These are phyloP conservation scores for Phaetusa simplex DNA, from an alignment of 2,113 vertebrate genomes.

Conservation along the genomic window DNA sequence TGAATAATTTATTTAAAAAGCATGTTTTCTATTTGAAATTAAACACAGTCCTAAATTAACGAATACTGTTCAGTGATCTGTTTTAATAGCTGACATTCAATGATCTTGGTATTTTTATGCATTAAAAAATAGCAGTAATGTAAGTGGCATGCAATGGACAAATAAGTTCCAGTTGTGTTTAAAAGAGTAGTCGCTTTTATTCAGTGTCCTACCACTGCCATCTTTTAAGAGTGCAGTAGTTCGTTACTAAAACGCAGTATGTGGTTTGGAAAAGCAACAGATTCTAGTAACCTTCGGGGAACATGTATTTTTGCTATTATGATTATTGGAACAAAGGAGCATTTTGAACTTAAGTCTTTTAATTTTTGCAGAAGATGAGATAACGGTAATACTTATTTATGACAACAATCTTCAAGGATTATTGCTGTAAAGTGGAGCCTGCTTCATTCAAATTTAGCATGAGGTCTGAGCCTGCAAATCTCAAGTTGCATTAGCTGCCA, in stretches of 20 bases:
- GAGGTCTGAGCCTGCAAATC: not conserved
- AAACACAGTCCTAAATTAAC: conserved; percentile 63
- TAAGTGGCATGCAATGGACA: conserved; percentile 65
- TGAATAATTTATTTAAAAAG: conserved; percentile 73
- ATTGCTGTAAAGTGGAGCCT: not conserved
- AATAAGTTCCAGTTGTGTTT: conserved; percentile 59
- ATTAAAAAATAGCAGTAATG: conserved; percentile 53
- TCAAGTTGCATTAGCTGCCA: not conserved
- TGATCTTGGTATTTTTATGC: conserved; percentile 67
- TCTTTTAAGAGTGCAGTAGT: conserved; percentile 62
- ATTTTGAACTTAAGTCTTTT: not conserved
- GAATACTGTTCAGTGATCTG: conserved; percentile 60
- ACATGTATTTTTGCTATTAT: not conserved
- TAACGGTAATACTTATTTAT: not conserved
- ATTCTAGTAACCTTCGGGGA: conserved; percentile 25
- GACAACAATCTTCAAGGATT: not conserved
- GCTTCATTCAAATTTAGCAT: not conserved
- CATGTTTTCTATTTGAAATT: conserved; percentile 73
- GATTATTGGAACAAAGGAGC: not conserved
- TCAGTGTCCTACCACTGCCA: conserved; percentile 62
- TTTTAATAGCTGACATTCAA: conserved; percentile 64
- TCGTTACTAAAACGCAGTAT: conserved; percentile 52
- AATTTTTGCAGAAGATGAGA: not conserved
- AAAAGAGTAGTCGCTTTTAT: conserved; percentile 28
- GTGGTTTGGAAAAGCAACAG: conserved; percentile 46